Conservation (phyloP, 2,888 invertebrate genomes). For the Liopterus haemorrhoidalis region DNA sequence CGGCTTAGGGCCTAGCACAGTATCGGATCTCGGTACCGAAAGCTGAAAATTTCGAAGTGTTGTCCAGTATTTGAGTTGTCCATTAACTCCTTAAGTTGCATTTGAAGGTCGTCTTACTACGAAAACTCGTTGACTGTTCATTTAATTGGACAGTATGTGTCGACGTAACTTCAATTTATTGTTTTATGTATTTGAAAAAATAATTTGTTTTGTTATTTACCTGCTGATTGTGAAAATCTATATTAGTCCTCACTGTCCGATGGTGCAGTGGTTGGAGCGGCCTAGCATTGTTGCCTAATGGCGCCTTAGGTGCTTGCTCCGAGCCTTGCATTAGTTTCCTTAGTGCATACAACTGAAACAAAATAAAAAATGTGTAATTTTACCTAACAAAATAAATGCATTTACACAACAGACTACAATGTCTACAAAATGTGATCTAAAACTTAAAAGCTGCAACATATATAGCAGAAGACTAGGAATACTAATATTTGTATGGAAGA, state of each 20-base stretch:
- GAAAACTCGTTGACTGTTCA: too few species aligned
- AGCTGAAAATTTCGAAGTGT: too few species aligned
- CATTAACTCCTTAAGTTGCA: too few species aligned
- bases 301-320: slow-evolving; percentile 77
- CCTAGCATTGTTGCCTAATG: slow-evolving; percentile 88
- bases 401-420: background rate
- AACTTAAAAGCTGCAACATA: background rate
- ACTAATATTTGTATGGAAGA: background rate
- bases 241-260: slow-evolving; percentile 92
- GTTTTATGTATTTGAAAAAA: too few species aligned
- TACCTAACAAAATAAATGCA: background rate
- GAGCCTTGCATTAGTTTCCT: slow-evolving; percentile 87
- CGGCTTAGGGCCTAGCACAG: too few species aligned
- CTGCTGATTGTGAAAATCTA: slow-evolving; percentile 74
- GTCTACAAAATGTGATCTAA: slow-evolving; percentile 1
- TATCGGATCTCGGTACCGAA: too few species aligned
- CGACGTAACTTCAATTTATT: too few species aligned
- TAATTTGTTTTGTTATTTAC: too few species aligned
- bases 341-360: slow-evolving; percentile 79
- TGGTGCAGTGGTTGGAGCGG: slow-evolving; percentile 90
- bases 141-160: too few species aligned
- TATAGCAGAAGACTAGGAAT: background rate
- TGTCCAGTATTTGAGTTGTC: too few species aligned
- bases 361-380: slow-evolving; percentile 29
- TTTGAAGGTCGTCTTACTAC: too few species aligned